Base-by-base conservation (phyloP, 2,113 vertebrate genomes). In the Hymenochirus boettgeri region DNA sequence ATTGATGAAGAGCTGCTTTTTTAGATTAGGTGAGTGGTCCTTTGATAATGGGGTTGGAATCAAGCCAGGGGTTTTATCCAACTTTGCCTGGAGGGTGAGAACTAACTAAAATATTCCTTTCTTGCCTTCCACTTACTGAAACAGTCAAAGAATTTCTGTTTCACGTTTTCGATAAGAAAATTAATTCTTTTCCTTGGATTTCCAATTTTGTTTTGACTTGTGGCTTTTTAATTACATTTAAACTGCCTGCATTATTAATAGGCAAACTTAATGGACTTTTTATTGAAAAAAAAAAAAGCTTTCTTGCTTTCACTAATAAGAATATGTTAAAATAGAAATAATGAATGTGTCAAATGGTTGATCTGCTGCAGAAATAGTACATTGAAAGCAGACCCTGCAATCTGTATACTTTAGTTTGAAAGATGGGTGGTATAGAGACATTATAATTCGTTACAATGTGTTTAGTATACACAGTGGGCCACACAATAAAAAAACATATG, bases 1-100 rank as follows among this genome's bases (percentile, higher is more conserved):
- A 93, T 92, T 90, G 90, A 93, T 92, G 91, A 92, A 90, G 85
- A 88, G 82, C 79, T 80, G 79, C 85, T 89, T 85, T 86, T 90
- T 85, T 85, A 88, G 85, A 90, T 92, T 90, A 91, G 77, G 86
- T 86, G 84, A 88, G 72, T 84, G 84, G 83, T 83, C 80, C 88
- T 89, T 82, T 93, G 90, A 92, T 91, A 91, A 93, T 89, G 87
- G 83, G 76, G 77, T 88, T 91, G 88, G 86, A 93, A 84, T 84
- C 84, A 83, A 88, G 87, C 85, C 86, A 92, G 82, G 77, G 79
- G 70, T 75, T 87, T 86, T 85, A 80, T 81, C 80, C 77, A 79
- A 47, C 83, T 88, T 85, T 87, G 77, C 81, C 79, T 87, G 81
- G 74, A 86, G 80, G 88, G 77, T 88, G 82, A 88, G 85, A 91